phyloP scores from a whole-genome alignment of 1,140 invertebrate genomes.

The Trachelipus rathkii region DNA sequence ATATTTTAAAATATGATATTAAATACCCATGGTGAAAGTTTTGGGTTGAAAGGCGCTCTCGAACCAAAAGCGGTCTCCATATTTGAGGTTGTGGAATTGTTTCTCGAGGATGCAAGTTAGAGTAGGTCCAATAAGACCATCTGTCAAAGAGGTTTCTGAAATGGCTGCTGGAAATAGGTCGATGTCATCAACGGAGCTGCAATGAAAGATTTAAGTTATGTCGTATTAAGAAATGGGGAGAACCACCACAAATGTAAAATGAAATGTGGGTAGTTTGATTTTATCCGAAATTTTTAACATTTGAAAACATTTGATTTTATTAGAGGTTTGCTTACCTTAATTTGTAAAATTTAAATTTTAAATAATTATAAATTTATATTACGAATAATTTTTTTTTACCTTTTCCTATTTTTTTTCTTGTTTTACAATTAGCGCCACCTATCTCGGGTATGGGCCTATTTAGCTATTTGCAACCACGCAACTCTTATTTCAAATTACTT shows the following conservation, averaged over 20 bases:
- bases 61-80: conserved; percentile 49
- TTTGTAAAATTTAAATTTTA: not conserved
- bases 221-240: not conserved
- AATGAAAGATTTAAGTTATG: not conserved
- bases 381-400: not conserved
- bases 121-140: conserved; percentile 53
- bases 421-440: not conserved
- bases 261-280: not conserved
- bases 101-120: conserved; percentile 55
- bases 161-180: conserved; percentile 49
- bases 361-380: conserved; percentile 1
- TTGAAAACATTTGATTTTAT: not conserved
- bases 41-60: conserved; percentile 51
- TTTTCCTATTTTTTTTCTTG: not conserved
- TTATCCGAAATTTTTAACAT: not conserved
- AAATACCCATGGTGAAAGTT: conserved; percentile 47
- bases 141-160: conserved; percentile 49
- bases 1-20: no score
- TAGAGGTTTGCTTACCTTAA: not conserved
- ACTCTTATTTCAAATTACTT: not conserved
- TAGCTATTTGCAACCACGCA: not conserved
- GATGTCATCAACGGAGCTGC: conserved; percentile 39
- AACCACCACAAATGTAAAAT: not conserved
- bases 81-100: conserved; percentile 49
- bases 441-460: not conserved